Percentiles rank a stretch among this genome's conserved stretches.
Evolutionary conservation across 1,140 invertebrate genomes (phyloP).

Genomic region (Mamestra configurata): DNA sequence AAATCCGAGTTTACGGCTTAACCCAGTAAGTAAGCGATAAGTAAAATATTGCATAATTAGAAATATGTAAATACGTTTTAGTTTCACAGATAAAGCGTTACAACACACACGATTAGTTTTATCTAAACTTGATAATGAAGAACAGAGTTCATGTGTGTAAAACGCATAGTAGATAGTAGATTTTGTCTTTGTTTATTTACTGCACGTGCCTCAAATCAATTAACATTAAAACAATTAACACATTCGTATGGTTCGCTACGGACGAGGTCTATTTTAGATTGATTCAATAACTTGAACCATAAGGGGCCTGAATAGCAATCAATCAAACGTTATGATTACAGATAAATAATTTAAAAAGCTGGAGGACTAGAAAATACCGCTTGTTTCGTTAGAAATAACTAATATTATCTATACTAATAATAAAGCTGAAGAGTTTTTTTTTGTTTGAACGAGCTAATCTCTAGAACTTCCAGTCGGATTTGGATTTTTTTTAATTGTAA

Average conservation of each 20-base stretch:
- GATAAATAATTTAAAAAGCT: no score
- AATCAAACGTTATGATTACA: not conserved
- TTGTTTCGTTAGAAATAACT: no score
- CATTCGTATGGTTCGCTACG: not conserved
- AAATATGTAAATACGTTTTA: no score
- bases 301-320: not conserved
- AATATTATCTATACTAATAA: no score
- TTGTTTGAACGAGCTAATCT: no score
- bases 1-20: not conserved
- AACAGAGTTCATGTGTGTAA: not conserved
- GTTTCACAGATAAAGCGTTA: not conserved
- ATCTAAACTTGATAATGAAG: not conserved
- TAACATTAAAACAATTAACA: constrained; percentile 10
- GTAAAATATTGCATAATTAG: not conserved
- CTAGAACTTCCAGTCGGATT: no score
- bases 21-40: not conserved
- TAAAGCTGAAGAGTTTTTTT: no score
- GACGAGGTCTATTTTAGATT: not conserved
- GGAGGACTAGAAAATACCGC: no score
- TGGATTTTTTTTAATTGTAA: no score
- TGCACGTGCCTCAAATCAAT: not conserved
- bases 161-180: not conserved
- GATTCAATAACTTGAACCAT: constrained; percentile 7
- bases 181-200: constrained; percentile 6
- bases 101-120: not conserved